Percentiles rank a stretch among this genome's conserved stretches.
Evolutionary conservation across 23 tunicate genomes (phyloP).

Genomic region (Phallusia fumigata): DNA sequence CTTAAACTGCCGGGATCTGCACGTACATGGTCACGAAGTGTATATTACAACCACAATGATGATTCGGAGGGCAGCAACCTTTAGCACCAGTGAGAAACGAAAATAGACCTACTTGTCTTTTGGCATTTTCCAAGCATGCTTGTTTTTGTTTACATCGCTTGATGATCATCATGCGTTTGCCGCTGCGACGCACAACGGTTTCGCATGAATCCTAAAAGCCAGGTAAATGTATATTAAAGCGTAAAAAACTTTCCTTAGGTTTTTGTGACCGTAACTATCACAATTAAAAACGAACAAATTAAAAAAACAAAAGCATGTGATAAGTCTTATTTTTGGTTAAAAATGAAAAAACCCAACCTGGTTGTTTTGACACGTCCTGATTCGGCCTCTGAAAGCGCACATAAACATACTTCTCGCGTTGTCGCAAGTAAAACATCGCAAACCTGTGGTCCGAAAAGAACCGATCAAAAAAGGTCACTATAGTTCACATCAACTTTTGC

Average conservation of each 20-base stretch:
- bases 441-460: neutral
- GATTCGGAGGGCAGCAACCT: no score
- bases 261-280: no score
- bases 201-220: slow-evolving; percentile 32
- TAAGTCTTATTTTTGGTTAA: no score
- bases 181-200: slow-evolving; percentile 39
- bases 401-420: slow-evolving; percentile 39
- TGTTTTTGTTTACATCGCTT: slow-evolving; percentile 52
- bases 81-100: no score
- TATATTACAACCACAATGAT: no score
- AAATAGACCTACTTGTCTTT: slow-evolving; percentile 24
- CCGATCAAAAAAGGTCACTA: no score
- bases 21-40: no score
- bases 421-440: slow-evolving; percentile 40
- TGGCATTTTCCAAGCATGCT: slow-evolving; percentile 39
- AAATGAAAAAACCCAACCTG: slow-evolving; percentile 16
- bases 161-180: slow-evolving; percentile 6
- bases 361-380: slow-evolving; percentile 23
- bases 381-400: slow-evolving; percentile 30
- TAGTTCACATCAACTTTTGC: no score
- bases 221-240: neutral
- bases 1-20: no score
- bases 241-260: no score
- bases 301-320: no score
- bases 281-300: no score